These are phyloP conservation scores for Limnephilus auricula DNA, from an alignment of 2,888 invertebrate species.

Conservation along the genomic window DNA sequence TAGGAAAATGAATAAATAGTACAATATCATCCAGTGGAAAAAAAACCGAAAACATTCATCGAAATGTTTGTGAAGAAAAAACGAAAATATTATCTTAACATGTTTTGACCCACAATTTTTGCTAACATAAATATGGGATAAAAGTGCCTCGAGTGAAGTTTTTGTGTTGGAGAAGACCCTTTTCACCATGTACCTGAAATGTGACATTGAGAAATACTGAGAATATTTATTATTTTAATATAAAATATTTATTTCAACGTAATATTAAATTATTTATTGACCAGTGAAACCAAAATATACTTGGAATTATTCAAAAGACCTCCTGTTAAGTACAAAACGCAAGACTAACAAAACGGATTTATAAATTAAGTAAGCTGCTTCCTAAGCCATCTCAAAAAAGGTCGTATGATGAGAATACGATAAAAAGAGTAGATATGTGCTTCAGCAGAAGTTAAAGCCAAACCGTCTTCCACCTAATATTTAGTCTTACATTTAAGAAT, in stretches of 20 bases:
- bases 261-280: background rate
- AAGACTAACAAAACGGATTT: background rate
- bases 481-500: background rate
- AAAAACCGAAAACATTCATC: constrained; percentile 41
- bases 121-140: constrained; percentile 54
- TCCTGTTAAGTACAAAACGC: constrained; percentile 7
- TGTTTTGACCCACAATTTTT: constrained; percentile 32
- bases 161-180: constrained; percentile 12
- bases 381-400: background rate
- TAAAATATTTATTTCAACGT: constrained; percentile 40
- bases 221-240: constrained; percentile 37
- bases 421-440: background rate
- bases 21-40: constrained; percentile 18
- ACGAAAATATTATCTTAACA: constrained; percentile 54
- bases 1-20: constrained; percentile 49
- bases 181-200: constrained; percentile 49
- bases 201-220: constrained; percentile 38
- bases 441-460: background rate
- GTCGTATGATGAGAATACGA: background rate
- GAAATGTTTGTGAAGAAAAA: constrained; percentile 64
- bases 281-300: background rate
- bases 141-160: constrained; percentile 34
- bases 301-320: background rate
- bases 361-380: background rate
- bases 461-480: background rate